Conservation (phyloP, 2,888 invertebrate species). For the Xylophagus ater region DNA sequence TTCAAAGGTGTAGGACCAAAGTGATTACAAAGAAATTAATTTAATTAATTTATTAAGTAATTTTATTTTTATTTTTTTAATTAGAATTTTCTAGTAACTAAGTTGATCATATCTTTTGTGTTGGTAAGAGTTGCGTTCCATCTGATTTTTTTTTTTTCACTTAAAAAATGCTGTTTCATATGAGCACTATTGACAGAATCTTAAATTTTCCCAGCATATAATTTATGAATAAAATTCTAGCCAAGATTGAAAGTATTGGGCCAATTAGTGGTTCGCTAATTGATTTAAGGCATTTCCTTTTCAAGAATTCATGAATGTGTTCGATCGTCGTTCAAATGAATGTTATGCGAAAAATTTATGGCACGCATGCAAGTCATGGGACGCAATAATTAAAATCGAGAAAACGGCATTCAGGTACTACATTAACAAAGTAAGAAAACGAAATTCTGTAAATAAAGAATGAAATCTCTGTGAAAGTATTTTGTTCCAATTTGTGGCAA, state of each 20-base stretch:
- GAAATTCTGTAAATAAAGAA: neutral
- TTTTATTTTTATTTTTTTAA: too few species aligned
- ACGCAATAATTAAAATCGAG: conserved; percentile 16
- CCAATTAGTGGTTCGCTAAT: conserved; percentile 40
- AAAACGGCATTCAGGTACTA: neutral
- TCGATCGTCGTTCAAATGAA: conserved; percentile 7
- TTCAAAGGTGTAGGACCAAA: too few species aligned
- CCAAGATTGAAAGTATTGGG: conserved; percentile 28
- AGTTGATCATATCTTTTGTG: too few species aligned
- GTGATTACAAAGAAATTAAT: too few species aligned
- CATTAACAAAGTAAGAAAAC: neutral
- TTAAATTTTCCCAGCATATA: too few species aligned
- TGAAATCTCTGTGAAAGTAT: conserved; percentile 10
- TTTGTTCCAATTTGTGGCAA: conserved; percentile 12
- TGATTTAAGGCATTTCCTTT: conserved; percentile 41
- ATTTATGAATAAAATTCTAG: neutral
- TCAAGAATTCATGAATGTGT: conserved; percentile 11
- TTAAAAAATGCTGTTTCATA: too few species aligned
- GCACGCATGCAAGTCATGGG: conserved; percentile 15
- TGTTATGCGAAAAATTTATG: conserved; percentile 15
- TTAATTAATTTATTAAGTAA: too few species aligned
- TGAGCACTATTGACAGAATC: too few species aligned
- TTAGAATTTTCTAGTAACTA: too few species aligned
- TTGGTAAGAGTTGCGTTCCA: too few species aligned
- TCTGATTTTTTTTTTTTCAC: too few species aligned